These are phyloP conservation scores for Sipha flava DNA, from an alignment of 1,140 invertebrate species.

Conservation along the genomic window DNA sequence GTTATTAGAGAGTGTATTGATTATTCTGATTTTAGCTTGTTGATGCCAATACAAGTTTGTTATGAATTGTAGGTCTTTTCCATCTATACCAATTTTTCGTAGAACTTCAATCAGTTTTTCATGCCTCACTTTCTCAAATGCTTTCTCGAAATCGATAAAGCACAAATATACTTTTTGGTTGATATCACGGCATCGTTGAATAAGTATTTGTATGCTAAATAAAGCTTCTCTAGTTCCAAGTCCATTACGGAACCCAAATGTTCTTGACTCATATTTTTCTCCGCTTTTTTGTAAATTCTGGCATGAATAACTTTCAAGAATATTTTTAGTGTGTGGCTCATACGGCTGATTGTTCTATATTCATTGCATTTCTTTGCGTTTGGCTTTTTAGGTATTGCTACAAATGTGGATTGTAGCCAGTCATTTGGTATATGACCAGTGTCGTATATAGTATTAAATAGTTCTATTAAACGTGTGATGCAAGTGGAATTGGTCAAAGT, in stretches of 20 bases:
- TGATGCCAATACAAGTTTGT: constrained; percentile 1
- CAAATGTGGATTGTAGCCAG: constrained; percentile 30
- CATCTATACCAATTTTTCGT: neutral
- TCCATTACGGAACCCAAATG: constrained; percentile 39
- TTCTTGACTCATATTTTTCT: constrained; percentile 1
- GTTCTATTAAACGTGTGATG: neutral
- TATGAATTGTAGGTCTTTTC: too few relatives aligned
- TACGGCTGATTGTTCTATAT: too few relatives aligned
- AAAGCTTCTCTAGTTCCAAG: too few relatives aligned
- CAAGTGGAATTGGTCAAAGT: neutral
- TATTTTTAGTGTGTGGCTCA: constrained; percentile 8
- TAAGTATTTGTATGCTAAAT: constrained; percentile 35
- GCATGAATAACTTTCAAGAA: too few relatives aligned
- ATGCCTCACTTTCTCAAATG: neutral
- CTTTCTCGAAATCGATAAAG: neutral
- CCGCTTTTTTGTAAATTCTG: constrained; percentile 21
- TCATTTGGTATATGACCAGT: constrained; percentile 32
- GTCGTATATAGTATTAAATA: constrained; percentile 32
- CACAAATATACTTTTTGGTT: neutral
- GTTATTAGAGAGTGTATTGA: neutral
- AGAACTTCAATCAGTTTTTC: neutral
- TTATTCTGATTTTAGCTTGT: neutral
- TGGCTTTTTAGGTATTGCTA: neutral
- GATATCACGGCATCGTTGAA: constrained; percentile 28
- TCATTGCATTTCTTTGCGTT: neutral